Base-by-base conservation (phyloP, 2,888 invertebrate genomes). In the Parnassius mnemosyne region DNA sequence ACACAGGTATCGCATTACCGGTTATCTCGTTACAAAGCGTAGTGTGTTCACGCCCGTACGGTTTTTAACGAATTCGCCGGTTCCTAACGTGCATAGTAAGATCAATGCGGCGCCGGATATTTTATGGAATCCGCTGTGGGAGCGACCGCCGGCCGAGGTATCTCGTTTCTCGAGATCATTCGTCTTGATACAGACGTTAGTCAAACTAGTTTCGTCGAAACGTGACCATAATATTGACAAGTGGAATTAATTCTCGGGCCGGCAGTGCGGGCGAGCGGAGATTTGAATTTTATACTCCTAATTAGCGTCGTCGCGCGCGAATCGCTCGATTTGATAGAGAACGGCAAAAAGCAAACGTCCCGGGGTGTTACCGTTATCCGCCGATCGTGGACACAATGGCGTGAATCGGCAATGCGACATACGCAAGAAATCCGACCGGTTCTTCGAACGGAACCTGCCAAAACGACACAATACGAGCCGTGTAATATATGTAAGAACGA, bases 1-100 rank as follows among this genome's bases (percentile, higher is more conserved):
- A 84, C 84, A 78, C 81, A 78, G 80, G 79, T 85, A 87, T 90
- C 87, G 79, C 86, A 84, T 90, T 89, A 87, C 89, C 79, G 75
- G 81, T 84, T 86, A 86, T 87, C 84, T 89, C 81, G 85, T 88
- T 85, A 84, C 86, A 79, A 72, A 76, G 75, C 72, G 72, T 83
- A 83, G 84, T 59, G 58, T 63, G 83, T 80, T 68, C 65, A 62
- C 64, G 77, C 75, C 73, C 75, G 73, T 69, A 74, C 73, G 52
- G 59, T 69, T 79, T 78, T 76, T 70, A 80, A 79, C 76, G 74
- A 81, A 80, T 83, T 78, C 80, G 81, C 83, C 79, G 82, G 80
- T 81, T 79, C 71, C 78, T 76, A 77, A 74, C 74, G 70, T 69
- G 43, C 63, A 43, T 49, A 69, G 71, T 68, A 61, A 68, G 68